Conservation (phyloP, 2,888 invertebrate genomes). For the Amaurobius ferox region DNA sequence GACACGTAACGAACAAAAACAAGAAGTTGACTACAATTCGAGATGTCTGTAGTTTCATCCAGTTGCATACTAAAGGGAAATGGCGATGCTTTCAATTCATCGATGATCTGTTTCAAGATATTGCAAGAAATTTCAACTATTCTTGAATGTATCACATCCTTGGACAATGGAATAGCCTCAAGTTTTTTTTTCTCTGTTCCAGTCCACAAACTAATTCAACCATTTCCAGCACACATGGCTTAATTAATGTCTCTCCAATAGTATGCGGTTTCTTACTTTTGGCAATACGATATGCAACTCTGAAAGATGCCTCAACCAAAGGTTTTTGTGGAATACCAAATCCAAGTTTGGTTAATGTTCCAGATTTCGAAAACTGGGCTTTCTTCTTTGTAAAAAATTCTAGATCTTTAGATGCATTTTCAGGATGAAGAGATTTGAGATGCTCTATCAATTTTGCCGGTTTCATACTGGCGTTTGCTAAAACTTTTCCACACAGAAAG, state of each 20-base stretch:
- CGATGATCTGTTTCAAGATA: slow-evolving; percentile 52
- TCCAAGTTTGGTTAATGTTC: too few species aligned
- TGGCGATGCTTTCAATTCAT: slow-evolving; percentile 57
- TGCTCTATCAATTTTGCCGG: slow-evolving; percentile 44
- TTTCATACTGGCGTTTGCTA: slow-evolving; percentile 39
- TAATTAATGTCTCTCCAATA: slow-evolving; percentile 60
- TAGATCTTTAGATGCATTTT: slow-evolving; percentile 33
- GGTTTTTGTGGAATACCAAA: slow-evolving; percentile 15
- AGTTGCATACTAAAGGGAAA: slow-evolving; percentile 61
- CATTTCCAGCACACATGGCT: slow-evolving; percentile 50
- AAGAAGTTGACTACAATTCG: slow-evolving; percentile 47
- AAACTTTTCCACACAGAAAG: slow-evolving; percentile 33
- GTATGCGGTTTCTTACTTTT: slow-evolving; percentile 55
- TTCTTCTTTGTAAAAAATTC: neutral
- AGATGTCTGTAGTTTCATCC: slow-evolving; percentile 78
- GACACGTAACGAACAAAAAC: slow-evolving; percentile 53
- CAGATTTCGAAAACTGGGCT: too few species aligned
- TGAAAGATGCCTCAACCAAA: slow-evolving; percentile 28
- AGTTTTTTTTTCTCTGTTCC: too few species aligned
- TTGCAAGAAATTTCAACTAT: slow-evolving; percentile 41
- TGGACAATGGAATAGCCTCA: slow-evolving; percentile 37
- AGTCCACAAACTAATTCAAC: slow-evolving; percentile 48
- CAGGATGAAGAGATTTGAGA: slow-evolving; percentile 23
- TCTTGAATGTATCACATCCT: slow-evolving; percentile 33
- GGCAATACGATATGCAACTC: slow-evolving; percentile 46